Evolutionary conservation across 2,888 invertebrate genomes (phyloP), one percentile per base, ranked within the genome.

Genomic region (Aradus depressus): DNA sequence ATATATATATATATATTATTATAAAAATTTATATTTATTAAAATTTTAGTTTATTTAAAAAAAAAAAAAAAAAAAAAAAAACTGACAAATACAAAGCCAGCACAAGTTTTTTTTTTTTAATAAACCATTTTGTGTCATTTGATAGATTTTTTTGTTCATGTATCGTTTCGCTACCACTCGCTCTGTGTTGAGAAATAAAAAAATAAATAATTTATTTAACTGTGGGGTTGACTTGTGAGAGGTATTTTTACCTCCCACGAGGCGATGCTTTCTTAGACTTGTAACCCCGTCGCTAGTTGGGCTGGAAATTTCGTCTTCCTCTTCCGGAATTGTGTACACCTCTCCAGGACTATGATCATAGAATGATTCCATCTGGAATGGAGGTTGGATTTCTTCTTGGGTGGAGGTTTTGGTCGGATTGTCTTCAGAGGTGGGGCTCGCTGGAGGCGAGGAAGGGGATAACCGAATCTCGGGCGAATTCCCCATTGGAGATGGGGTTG

Each of bases 301-400:
- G 55, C 68, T 68, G 48, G 65, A 65, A 34, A 67, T 64, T 61
- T 71, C 71, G 58, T 71, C 70, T 59, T 70, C 71, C 60, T 70
- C 71, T 60, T 72, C 72, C 8, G 67, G 70, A 52, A 72, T 72
- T 48, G 72, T 72, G 63, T 72, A 72, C 25, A 72, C 71, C 60
- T 71, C 71, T 26, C 70, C 69, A n/a, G 69, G 68, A 58, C 64
- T 68, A 61, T 67, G 67, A 51, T 67, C 68, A 59, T 66, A 67
- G 60, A 65, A 65, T 41, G 57, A 55, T 50, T 59, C 58, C 54
- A 56, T 51, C 34, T 51, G 50, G 34, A 56, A 45, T 50, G 50
- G 58, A 49, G 54, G 44, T 54, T 57, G 54, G 31, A 44, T 54
- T 51, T 56, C 56, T 50, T 57, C 57, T 49, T 48, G 53, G 26